A percentile compares a stretch with the other conserved stretches of the same genome.
These are phyloP conservation scores for Callorhinus ursinus DNA, from an alignment of 2,113 vertebrate genomes.

Conservation along the genomic window DNA sequence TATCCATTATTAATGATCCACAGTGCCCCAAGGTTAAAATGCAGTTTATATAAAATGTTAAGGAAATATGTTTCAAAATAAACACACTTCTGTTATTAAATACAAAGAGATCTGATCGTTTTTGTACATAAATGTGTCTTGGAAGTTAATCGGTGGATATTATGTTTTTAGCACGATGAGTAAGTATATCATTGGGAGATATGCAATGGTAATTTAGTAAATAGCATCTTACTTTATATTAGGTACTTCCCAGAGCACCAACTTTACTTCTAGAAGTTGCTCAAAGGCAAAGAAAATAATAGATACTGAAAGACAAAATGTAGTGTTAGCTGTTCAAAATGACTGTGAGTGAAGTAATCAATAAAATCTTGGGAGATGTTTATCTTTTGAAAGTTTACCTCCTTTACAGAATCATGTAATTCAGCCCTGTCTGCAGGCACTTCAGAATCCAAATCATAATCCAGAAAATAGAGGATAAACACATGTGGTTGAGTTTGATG, in stretches of 20 bases:
- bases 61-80: conserved; percentile 7
- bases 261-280: conserved; percentile 56
- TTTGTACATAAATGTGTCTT: conserved; percentile 18
- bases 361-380: conserved; percentile 55
- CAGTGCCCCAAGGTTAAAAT: not conserved
- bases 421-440: conserved; percentile 21
- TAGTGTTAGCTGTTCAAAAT: conserved; percentile 8
- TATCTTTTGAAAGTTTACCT: conserved; percentile 52
- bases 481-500: conserved; percentile 29
- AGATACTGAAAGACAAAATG: conserved; percentile 18
- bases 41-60: not conserved
- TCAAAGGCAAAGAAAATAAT: conserved; percentile 36
- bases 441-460: conserved; percentile 59
- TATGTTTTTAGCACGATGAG: not conserved
- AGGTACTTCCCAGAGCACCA: not conserved
- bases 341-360: conserved; percentile 42
- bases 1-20: not conserved
- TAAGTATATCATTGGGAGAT: not conserved
- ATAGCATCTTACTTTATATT: conserved; percentile 34
- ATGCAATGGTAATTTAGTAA: conserved; percentile 30
- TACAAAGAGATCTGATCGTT: not conserved
- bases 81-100: conserved; percentile 21
- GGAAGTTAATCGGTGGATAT: conserved; percentile 4
- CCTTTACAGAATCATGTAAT: conserved; percentile 50
- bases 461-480: conserved; percentile 41